Percentiles rank a stretch among this genome's conserved stretches.
phyloP scores from a whole-genome alignment of 2,797 vertebrate genomes.

The Tinamus major region DNA sequence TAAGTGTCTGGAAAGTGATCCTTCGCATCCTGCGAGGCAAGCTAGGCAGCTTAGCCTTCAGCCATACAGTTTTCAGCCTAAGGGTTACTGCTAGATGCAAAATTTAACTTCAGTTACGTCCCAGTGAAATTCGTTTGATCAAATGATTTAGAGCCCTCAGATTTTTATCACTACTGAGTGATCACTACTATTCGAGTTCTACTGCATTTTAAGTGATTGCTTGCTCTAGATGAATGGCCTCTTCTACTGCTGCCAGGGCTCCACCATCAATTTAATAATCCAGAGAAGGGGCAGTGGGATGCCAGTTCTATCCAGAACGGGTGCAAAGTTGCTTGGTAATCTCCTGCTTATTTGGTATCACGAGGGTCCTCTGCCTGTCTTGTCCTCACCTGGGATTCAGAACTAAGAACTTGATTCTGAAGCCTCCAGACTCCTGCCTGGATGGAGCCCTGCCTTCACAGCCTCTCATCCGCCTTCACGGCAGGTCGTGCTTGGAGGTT shows the following conservation, averaged over 20 bases:
- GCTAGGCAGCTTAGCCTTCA: not conserved
- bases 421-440: not conserved
- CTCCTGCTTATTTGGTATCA: not conserved
- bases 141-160: not conserved
- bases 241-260: not conserved
- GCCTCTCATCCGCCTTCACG: not conserved
- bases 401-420: slow-evolving; percentile 1
- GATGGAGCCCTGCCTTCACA: not conserved
- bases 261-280: not conserved
- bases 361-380: not conserved
- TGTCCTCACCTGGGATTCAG: not conserved
- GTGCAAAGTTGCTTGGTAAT: not conserved
- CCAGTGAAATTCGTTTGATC: not conserved
- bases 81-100: not conserved
- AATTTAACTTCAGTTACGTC: not conserved
- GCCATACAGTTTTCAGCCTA: not conserved
- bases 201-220: not conserved
- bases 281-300: not conserved
- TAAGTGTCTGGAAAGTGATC: not conserved
- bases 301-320: not conserved
- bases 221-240: not conserved
- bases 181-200: not conserved
- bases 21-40: not conserved
- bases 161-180: not conserved
- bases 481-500: not conserved